Conservation (phyloP, 2,888 invertebrate genomes). For the Hydropsyche betteni region DNA sequence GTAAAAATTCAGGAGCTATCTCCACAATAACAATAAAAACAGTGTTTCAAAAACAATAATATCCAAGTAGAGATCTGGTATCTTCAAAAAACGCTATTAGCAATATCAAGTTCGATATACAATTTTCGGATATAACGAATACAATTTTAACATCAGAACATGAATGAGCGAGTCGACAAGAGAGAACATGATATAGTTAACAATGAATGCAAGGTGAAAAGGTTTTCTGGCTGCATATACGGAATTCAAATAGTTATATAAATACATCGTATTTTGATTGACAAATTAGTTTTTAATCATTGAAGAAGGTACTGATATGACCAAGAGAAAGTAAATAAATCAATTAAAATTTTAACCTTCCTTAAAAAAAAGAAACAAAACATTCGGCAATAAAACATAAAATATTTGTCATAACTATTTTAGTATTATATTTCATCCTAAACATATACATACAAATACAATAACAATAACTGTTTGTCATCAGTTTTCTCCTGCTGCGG, state of each 20-base stretch:
- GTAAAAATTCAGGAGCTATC: constrained; percentile 39
- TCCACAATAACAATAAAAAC: constrained; percentile 38
- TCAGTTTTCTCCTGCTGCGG: no score
- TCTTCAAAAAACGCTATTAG: constrained; percentile 17
- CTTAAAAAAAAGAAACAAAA: no score
- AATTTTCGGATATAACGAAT: constrained; percentile 23
- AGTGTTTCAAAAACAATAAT: constrained; percentile 24
- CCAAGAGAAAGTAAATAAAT: no score
- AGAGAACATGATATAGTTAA: constrained; percentile 68
- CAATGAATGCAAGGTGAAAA: constrained; percentile 63
- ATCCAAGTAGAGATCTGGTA: constrained; percentile 44
- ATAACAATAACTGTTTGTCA: no score
- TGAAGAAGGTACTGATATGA: no score
- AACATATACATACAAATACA: no score
- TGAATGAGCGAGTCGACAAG: constrained; percentile 52
- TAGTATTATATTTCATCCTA: no score
- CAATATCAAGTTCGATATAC: constrained; percentile 6
- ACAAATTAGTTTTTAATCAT: no score
- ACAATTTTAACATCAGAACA: constrained; percentile 23
- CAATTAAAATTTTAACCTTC: no score
- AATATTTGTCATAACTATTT: no score
- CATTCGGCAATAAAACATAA: no score
- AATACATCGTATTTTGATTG: background rate
- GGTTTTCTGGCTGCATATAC: constrained; percentile 59
- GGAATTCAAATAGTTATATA: background rate